These are phyloP conservation scores for Carassius gibelio DNA, from an alignment of 2,113 vertebrate species.

Conservation along the genomic window DNA sequence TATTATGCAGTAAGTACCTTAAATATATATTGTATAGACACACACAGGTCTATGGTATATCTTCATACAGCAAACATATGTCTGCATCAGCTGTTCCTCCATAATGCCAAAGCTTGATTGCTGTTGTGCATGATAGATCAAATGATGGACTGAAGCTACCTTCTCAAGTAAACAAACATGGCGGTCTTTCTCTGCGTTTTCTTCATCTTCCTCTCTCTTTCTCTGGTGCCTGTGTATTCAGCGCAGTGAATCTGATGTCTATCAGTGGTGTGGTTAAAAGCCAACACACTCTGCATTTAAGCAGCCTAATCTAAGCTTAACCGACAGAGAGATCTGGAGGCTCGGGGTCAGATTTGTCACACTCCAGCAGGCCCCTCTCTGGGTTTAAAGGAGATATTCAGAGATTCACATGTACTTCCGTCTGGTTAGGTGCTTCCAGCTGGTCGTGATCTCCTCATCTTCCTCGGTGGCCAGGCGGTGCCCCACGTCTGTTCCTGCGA, in stretches of 20 bases:
- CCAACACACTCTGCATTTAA: slow-evolving; percentile 47
- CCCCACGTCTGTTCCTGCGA: not conserved
- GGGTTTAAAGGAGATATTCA: slow-evolving; percentile 1
- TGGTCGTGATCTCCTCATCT: not conserved
- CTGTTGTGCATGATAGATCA: slow-evolving; percentile 43
- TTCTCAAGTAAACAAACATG: slow-evolving; percentile 7
- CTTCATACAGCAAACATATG: slow-evolving; percentile 44
- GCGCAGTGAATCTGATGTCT: slow-evolving; percentile 71
- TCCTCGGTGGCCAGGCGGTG: not conserved
- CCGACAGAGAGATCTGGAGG: slow-evolving; percentile 48
- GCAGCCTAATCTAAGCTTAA: slow-evolving; percentile 54
- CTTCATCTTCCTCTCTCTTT: not conserved
- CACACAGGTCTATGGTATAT: not conserved
- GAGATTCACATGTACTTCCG: not conserved
- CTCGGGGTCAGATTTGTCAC: slow-evolving; percentile 67
- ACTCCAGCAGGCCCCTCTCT: slow-evolving; percentile 27
- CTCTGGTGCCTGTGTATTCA: slow-evolving; percentile 63
- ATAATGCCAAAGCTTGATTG: slow-evolving; percentile 70
- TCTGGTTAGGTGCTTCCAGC: slow-evolving; percentile 11
- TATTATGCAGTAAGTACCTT: not conserved
- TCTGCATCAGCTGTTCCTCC: slow-evolving; percentile 74
- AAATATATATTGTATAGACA: not conserved
- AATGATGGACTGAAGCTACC: no score
- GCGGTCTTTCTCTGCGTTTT: not conserved
- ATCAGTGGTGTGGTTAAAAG: slow-evolving; percentile 45